Evolutionary conservation across 1,140 invertebrate genomes (phyloP), one percentile per base, ranked within the genome.

Genomic region (Anastrepha obliqua): DNA sequence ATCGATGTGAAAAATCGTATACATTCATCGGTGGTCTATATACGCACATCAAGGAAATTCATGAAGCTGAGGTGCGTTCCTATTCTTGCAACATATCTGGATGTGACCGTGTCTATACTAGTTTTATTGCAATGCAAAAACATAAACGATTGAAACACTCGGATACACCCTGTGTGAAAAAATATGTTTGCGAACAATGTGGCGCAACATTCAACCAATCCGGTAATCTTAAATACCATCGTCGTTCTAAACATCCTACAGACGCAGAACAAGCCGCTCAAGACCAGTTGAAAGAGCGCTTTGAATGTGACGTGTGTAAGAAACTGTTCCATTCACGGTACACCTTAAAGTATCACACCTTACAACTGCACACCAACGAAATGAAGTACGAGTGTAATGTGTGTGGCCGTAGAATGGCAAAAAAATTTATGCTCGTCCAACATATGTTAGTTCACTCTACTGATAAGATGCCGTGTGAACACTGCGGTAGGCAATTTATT

Each of bases 371-470:
- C 64, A 64, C 90, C 0, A 86, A 78, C 15, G 70, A 89, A 2
- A 87, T 51, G 17, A 87, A 89, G 44, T 92, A 92, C 78, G 89
- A 91, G 55, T 93, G 93, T 81, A 85, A 90, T 44, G 88, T 91
- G 1, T 93, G 93, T 85, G 92, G 93, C 0, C 89, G 91, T 1
- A 89, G 90, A 0, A 88, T 92, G 89, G 92, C 92, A 39, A 91
- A 93, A 67, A 90, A 92, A 1, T 93, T 93, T 64, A 92, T 92
- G 90, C 89, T 93, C 13, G 87, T 90, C 20, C 91, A 91, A 65
- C 93, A 93, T 87, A 93, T 93, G 92, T 88, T 91, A 2, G 90
- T 90, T 64, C 92, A 93, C 87, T 91, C 89, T 5, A 89, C 87
- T 5, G 90, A 91, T 15, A 91, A 90, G 70, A 78, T 91, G 64